Evolutionary conservation across 2,113 vertebrate species (phyloP).

Genomic region (Microtus ochrogaster): DNA sequence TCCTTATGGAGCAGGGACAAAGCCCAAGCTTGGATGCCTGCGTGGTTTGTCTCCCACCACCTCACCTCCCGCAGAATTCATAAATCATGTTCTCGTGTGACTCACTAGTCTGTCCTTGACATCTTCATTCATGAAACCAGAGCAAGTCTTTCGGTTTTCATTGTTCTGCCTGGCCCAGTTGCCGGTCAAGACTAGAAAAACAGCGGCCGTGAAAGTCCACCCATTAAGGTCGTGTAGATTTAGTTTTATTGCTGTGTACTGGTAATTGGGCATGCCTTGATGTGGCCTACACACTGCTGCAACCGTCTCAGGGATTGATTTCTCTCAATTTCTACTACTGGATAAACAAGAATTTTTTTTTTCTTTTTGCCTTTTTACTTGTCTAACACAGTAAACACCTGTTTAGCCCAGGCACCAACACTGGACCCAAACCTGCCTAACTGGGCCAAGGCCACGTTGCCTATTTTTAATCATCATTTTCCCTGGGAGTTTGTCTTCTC

Average conservation of each 20-base stretch:
- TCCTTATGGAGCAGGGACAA: background rate
- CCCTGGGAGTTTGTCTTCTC: background rate
- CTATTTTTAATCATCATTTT: background rate
- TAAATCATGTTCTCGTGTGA: conserved; percentile 1
- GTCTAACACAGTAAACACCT: background rate
- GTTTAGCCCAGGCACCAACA: background rate
- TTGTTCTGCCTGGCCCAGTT: background rate
- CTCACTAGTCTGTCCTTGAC: background rate
- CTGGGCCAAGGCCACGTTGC: background rate
- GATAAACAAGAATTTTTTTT: background rate
- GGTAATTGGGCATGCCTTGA: background rate
- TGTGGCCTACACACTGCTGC: background rate
- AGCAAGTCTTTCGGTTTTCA: background rate
- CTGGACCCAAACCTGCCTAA: background rate
- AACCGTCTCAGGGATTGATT: background rate
- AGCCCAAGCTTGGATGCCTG: background rate
- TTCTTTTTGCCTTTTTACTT: background rate
- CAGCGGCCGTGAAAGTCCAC: background rate
- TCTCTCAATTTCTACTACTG: background rate
- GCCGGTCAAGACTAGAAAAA: background rate
- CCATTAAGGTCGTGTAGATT: background rate
- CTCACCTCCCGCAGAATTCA: background rate
- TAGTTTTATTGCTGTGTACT: background rate
- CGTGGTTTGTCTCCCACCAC: background rate
- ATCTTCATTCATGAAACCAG: background rate